Evolutionary conservation across 2,797 vertebrate species (phyloP).

Genomic region (Danio kyathit): DNA sequence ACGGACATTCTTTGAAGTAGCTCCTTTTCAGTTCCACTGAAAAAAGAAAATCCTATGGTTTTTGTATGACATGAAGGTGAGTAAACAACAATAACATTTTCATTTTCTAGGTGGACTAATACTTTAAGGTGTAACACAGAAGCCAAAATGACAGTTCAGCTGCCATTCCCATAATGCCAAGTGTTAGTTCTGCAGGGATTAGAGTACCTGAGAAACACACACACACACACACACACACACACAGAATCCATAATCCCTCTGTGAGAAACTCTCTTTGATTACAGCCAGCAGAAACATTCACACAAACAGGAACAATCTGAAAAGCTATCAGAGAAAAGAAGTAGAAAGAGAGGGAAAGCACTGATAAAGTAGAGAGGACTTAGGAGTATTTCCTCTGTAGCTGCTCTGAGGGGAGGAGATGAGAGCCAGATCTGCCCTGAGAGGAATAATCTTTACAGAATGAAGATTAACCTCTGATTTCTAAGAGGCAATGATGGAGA

Average conservation of each 20-base stretch:
- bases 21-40: background rate
- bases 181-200: slow-evolving; percentile 39
- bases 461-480: slow-evolving; percentile 43
- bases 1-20: background rate
- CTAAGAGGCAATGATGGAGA: slow-evolving; percentile 37
- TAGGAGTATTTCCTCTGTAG: slow-evolving; percentile 26
- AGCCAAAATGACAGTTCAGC: background rate
- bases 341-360: slow-evolving; percentile 38
- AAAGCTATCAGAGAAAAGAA: slow-evolving; percentile 54
- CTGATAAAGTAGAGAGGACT: slow-evolving; percentile 29
- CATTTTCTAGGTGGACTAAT: background rate
- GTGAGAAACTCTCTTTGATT: slow-evolving; percentile 55
- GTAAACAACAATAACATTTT: background rate
- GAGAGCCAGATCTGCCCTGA: slow-evolving; percentile 32
- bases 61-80: background rate
- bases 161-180: slow-evolving; percentile 43
- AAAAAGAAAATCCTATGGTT: no score
- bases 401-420: slow-evolving; percentile 30
- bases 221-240: background rate
- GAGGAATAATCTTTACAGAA: slow-evolving; percentile 39
- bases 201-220: slow-evolving; percentile 38
- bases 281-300: slow-evolving; percentile 53
- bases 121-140: slow-evolving; percentile 39
- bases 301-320: slow-evolving; percentile 52
- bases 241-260: slow-evolving; percentile 49